Conservation (phyloP, 2,888 invertebrate species). For the Eulithis prunata region DNA sequence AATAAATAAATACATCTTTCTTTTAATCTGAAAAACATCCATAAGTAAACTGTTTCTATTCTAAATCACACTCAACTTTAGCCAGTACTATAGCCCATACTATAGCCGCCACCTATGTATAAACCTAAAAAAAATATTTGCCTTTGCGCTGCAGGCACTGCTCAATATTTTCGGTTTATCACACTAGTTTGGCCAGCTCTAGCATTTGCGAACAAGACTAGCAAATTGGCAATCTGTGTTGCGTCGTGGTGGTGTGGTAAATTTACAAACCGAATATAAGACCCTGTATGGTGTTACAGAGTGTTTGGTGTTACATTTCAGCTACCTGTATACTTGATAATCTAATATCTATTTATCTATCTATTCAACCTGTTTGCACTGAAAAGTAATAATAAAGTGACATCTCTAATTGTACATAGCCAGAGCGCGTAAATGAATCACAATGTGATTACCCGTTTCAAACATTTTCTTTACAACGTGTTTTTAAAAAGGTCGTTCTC, state of each 20-base stretch:
- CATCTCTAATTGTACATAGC: too few relatives aligned
- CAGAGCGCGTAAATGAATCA: neutral
- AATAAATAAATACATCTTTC: too few relatives aligned
- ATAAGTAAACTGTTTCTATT: too few relatives aligned
- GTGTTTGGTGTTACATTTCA: neutral
- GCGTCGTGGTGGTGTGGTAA: slow-evolving; percentile 27
- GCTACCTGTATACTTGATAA: neutral
- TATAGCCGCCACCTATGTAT: too few relatives aligned
- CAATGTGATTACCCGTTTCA: neutral
- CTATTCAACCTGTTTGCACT: too few relatives aligned
- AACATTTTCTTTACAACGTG: neutral
- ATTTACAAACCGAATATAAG: slow-evolving; percentile 38
- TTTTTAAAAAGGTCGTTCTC: neutral
- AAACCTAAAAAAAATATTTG: neutral
- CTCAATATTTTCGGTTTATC: slow-evolving; percentile 17
- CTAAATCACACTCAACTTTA: too few relatives aligned
- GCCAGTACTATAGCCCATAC: too few relatives aligned
- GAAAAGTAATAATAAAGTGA: too few relatives aligned
- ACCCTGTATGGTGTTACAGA: slow-evolving; percentile 7
- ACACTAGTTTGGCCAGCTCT: slow-evolving; percentile 15
- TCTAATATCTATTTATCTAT: too few relatives aligned
- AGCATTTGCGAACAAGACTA: slow-evolving; percentile 33
- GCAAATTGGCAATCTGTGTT: slow-evolving; percentile 45
- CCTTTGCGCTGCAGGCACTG: neutral
- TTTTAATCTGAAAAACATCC: too few relatives aligned